Evolutionary conservation across 2,888 invertebrate genomes (phyloP).

Genomic region (Chrysina gloriosa): DNA sequence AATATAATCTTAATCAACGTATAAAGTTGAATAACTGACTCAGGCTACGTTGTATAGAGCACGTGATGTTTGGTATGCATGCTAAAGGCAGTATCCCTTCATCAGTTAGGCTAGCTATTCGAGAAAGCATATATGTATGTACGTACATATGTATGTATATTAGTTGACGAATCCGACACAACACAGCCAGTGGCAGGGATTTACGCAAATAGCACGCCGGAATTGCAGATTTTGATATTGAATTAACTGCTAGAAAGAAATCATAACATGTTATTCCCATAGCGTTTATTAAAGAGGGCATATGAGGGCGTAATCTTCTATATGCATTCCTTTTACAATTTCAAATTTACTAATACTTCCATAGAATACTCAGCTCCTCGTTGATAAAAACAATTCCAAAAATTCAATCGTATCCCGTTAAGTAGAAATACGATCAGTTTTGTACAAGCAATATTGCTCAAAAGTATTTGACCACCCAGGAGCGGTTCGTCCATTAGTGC

Average conservation of each 20-base stretch:
- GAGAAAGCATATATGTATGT: neutral
- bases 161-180: conserved; percentile 5
- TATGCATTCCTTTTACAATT: no score
- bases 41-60: conserved; percentile 17
- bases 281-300: no score
- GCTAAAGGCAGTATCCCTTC: conserved; percentile 30
- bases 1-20: conserved; percentile 29
- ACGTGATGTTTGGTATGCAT: conserved; percentile 35
- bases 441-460: no score
- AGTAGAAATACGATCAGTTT: no score
- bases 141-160: neutral
- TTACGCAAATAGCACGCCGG: neutral
- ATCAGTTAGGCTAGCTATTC: conserved; percentile 20
- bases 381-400: no score
- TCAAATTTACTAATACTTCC: no score
- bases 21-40: conserved; percentile 26
- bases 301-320: no score
- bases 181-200: neutral
- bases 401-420: no score
- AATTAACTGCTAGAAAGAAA: conserved; percentile 7
- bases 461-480: no score
- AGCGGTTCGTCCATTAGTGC: no score
- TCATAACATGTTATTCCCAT: neutral
- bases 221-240: conserved; percentile 23
- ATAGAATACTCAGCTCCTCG: no score